phyloP scores from a whole-genome alignment of 1,140 invertebrate genomes.

The Pissodes strobi region DNA sequence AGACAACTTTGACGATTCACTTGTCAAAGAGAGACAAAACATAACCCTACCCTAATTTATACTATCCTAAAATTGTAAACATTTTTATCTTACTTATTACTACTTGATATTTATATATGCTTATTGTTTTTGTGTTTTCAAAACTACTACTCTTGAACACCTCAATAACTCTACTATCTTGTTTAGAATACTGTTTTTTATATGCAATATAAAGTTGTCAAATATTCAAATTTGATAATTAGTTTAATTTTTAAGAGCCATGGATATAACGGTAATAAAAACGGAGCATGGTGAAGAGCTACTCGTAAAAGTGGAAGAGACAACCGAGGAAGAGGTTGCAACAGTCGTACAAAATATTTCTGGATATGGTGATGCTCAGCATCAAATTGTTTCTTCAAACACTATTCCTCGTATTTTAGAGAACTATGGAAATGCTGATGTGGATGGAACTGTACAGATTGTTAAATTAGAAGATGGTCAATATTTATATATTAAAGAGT shows the following conservation, averaged over 20 bases:
- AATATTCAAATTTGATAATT: background rate
- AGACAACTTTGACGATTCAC: no score
- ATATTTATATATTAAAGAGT: constrained; percentile 44
- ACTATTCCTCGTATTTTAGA: constrained; percentile 36
- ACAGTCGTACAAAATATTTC: no score
- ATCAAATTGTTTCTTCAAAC: background rate
- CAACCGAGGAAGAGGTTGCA: no score
- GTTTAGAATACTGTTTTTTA: background rate
- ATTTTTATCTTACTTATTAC: background rate
- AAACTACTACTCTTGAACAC: background rate
- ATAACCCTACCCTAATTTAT: constrained; percentile 4
- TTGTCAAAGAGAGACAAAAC: no score
- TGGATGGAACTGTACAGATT: constrained; percentile 51
- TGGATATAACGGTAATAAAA: constrained; percentile 12
- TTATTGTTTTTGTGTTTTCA: background rate
- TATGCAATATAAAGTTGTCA: no score
- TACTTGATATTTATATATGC: no score
- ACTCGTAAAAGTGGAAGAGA: constrained; percentile 17
- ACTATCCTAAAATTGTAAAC: background rate
- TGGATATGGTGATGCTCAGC: background rate
- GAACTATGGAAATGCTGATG: constrained; percentile 34
- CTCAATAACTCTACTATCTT: background rate
- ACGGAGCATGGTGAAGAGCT: constrained; percentile 2
- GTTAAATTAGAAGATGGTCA: constrained; percentile 40
- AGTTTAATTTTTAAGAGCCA: background rate